Base-by-base conservation (phyloP, 2,113 vertebrate species). In the Carollia perspicillata region DNA sequence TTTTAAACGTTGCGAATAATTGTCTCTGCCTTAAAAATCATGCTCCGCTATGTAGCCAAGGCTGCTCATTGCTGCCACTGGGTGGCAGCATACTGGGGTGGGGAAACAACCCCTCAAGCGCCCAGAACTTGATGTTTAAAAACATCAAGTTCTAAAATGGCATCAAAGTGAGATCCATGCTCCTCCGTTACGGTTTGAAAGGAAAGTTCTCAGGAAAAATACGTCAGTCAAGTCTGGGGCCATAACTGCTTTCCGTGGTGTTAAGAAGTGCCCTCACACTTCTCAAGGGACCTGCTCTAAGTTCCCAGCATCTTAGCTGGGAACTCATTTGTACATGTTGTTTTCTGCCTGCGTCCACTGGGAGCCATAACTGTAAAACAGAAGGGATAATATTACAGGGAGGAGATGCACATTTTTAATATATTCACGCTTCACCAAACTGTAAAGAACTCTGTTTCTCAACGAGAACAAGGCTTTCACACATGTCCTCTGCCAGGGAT, bases 1-100 rank as follows among this genome's bases (percentile, higher is more conserved):
- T 87, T 69, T 75, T 42, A n/a, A 74, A 65, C n/a, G 33, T 0
- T 28, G 8, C 10, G 12, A 78, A 23, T n/a, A 13, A 1, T 35
- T 47, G 58, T 13, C 22, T 87, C 1, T 53, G 23, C 26, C 44
- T 51, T 58, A 16, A n/a, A n/a, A 53, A 84, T 37, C 33, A 3
- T 14, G 28, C 8, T 60, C 44, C 0, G 60, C 28, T 30, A 30
- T 0, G 1, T 22, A 53, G 14, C 77, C 40, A 6, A 90, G 90
- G 89, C 81, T 81, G 20, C 42, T 51, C 49, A 2, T 51, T 85
- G 47, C 92, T 2, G 22, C 93, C 96, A 85, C 91, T 95, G 69
- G 96, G 92, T 85, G 91, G 91, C 96, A 90, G 95, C 72, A 35
- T 30, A 33, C 28, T 3, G 1, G 77, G 78, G 37, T 5, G 26